Percentiles rank a stretch among this genome's conserved stretches.
Conservation (phyloP, 2,113 vertebrate species). For the Casuarius casuarius region DNA sequence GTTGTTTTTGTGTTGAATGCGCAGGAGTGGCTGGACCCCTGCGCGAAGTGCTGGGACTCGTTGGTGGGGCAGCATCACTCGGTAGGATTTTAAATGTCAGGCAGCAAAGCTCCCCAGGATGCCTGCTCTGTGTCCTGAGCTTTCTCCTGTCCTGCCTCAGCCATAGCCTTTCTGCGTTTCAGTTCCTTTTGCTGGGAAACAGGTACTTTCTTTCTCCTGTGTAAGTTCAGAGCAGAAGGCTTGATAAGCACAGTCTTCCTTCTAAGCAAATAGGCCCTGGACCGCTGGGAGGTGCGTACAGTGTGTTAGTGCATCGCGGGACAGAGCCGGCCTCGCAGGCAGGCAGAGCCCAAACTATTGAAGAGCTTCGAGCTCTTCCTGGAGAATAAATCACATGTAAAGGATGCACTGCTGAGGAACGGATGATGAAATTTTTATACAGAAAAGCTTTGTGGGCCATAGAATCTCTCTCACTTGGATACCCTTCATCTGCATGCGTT, state of each 20-base stretch:
- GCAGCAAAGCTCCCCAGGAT: background rate
- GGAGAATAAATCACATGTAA: background rate
- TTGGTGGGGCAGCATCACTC: accelerated
- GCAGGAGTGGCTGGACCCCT: background rate
- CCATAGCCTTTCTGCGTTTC: background rate
- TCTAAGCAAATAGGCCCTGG: accelerated
- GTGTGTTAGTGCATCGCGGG: accelerated
- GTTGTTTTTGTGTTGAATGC: background rate
- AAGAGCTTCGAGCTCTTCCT: background rate
- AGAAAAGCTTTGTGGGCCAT: background rate
- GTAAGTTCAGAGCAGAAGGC: background rate
- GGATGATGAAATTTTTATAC: slow-evolving; percentile 9
- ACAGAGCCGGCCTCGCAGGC: background rate
- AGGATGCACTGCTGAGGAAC: background rate
- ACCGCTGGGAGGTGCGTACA: background rate
- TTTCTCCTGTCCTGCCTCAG: background rate
- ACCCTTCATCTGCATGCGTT: slow-evolving; percentile 45
- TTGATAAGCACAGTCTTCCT: background rate
- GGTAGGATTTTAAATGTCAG: background rate
- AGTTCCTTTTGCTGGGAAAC: background rate
- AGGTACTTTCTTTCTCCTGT: background rate
- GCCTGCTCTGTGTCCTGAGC: background rate
- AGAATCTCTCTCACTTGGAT: slow-evolving; percentile 51
- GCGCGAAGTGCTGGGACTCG: background rate
- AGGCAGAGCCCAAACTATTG: background rate